Base-by-base conservation (phyloP, 2,113 vertebrate species). In the Sebastes fasciatus region DNA sequence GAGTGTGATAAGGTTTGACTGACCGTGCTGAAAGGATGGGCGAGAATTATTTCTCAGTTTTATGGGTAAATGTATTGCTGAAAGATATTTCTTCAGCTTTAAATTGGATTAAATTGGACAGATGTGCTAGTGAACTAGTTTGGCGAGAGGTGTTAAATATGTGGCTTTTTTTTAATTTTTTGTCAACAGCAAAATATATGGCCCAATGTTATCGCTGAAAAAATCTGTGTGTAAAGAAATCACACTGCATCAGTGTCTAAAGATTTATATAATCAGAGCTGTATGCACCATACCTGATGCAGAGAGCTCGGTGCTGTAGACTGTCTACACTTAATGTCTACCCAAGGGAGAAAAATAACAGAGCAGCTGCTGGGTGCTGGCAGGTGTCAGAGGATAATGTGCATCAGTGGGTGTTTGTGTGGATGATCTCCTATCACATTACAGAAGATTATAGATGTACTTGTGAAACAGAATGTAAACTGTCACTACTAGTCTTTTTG, bases 361-460 rank as follows among this genome's bases (percentile, higher is more conserved):
- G n/a, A 78, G 80, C 51, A 52, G 51, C 72, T 58, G 77, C 69
- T 14, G 43, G n/a, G 14, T n/a, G 74, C 11, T 26, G 4, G n/a
- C 67, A 11, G 58, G 48, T 57, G 48, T 80, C 81, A 65, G 23
- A 17, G 19, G 51, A 71, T 57, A 49, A 71, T 69, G 42, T 40
- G 42, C 49, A 54, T n/a, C 48, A 45, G 55, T 21, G 42, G n/a
- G 43, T 46, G 63, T 21, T 21, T 34, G 8, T 6, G 49, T 48
- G 12, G 11, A 26, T 52, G 55, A 4, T 21, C 34, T 76, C 55
- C 48, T 48, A 55, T 48, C 58, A 57, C 49, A 76, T 40, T 10
- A 23, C 7, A 1, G 6, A 4, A 40, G 42, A 64, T 55, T 14
- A 64, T 9, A 52, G 5, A 34, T 74, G 68, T 21, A 49, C 51